Base-by-base conservation (phyloP, 2,888 invertebrate genomes). In the Microchrysa polita region DNA sequence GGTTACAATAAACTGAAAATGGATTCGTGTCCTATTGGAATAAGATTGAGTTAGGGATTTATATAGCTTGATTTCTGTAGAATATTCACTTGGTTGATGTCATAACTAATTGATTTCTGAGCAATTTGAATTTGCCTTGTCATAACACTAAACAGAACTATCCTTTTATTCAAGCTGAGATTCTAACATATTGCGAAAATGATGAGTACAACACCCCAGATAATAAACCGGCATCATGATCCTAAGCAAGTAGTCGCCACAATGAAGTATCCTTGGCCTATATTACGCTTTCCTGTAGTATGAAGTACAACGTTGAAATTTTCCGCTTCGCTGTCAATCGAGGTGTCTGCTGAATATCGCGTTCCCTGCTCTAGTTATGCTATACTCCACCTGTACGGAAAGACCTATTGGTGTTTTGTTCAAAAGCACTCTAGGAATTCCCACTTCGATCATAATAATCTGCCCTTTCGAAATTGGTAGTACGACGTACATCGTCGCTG, bases 1-100 rank as follows among this genome's bases (percentile, higher is more conserved):
- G 59, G 27, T 12, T 20, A 23, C n/a, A 59, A 59, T 59, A 23
- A 59, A 59, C 23, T 14, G 2, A 14, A 59, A 59, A 59, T 59
- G 22, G 9, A 23, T 23, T 7, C 23, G 27, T 22, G 23, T 59
- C 23, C 20, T n/a, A 59, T 59, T 27, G 23, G 23, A 34, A 34
- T 34, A 22, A 23, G 23, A 4, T 20, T 12, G 12, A n/a, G 20
- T 20, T 7, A 18, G 42, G 7, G 12, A 7, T 42, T 42, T 42
- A 12, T 42, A 42, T 9, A 12, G 42, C 12, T 48, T 12, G 12
- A 48, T 48, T 48, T 48, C 10, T 12, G 48, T n/a, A n/a, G 2
- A 48, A 7, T 34, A 34, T 5, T 34, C 27, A 34, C 7, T 34
- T 34, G 2, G 27, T 34, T 34, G 2, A 2, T 34, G 27, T n/a